Conservation (phyloP, 1,140 invertebrate species). For the Sycophaga agraensis region DNA sequence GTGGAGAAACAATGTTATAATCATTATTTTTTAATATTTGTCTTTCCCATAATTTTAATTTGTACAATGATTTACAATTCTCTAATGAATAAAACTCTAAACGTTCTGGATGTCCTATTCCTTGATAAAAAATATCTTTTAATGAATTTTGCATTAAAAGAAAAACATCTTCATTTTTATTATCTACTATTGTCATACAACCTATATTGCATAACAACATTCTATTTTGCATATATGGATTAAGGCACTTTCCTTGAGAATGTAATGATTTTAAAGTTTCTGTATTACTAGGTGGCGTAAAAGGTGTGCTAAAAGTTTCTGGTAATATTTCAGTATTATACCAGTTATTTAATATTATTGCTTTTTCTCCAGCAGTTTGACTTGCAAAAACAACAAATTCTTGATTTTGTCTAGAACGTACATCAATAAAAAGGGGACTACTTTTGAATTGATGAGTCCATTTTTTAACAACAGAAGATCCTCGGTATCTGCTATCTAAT, state of each 20-base stretch:
- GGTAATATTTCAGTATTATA: conserved; percentile 33
- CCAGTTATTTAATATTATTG: conserved; percentile 51
- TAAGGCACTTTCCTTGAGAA: conserved; percentile 45
- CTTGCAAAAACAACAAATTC: conserved; percentile 47
- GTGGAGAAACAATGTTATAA: conserved; percentile 3
- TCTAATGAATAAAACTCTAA: conserved; percentile 38
- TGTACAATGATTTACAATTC: conserved; percentile 39
- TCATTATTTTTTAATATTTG: conserved; percentile 6
- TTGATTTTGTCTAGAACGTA: conserved; percentile 38
- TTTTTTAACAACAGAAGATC: conserved; percentile 45
- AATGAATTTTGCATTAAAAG: conserved; percentile 51
- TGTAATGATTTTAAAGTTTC: conserved; percentile 43
- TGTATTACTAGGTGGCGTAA: conserved; percentile 39
- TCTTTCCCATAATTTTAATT: conserved; percentile 42
- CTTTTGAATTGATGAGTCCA: conserved; percentile 54
- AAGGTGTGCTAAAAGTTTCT: conserved; percentile 44
- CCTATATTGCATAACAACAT: conserved; percentile 45
- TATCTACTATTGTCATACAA: conserved; percentile 34
- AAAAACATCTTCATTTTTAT: conserved; percentile 33
- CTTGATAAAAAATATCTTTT: conserved; percentile 53
- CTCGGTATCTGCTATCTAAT: conserved; percentile 44
- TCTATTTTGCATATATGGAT: conserved; percentile 45
- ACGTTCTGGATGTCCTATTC: conserved; percentile 40
- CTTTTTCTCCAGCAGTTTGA: conserved; percentile 42
- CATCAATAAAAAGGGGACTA: conserved; percentile 40